Conservation (phyloP, 2,113 vertebrate genomes). For the Solenodon paradoxus region DNA sequence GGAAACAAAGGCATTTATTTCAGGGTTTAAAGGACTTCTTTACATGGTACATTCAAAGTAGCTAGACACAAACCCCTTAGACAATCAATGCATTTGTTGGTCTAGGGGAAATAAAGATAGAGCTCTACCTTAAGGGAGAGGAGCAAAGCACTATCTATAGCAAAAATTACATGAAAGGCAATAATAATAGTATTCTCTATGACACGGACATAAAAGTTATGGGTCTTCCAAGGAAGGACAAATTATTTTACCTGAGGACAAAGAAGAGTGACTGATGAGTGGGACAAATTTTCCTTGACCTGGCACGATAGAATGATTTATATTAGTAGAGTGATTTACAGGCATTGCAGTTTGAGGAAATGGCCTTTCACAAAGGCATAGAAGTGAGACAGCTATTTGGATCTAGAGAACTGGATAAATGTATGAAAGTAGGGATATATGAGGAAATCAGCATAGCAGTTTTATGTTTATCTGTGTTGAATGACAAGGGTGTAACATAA, state of each 20-base stretch:
- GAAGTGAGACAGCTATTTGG: neutral
- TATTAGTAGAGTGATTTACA: neutral
- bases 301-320: neutral
- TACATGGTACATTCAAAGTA: neutral
- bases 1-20: neutral
- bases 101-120: neutral
- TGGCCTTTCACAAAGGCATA: neutral
- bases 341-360: neutral
- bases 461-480: neutral
- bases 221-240: neutral
- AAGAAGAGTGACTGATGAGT: neutral
- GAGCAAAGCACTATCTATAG: accelerated
- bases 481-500: neutral
- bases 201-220: neutral
- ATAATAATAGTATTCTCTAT: neutral
- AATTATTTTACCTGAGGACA: neutral
- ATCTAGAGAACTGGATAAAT: neutral
- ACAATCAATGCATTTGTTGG: neutral
- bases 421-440: neutral
- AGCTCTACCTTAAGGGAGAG: neutral
- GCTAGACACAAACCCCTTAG: neutral
- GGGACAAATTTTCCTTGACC: neutral
- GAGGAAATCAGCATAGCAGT: neutral
- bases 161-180: neutral
- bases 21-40: neutral